Conservation (phyloP, 2,888 invertebrate species). For the Microctonus aethiopoides region DNA sequence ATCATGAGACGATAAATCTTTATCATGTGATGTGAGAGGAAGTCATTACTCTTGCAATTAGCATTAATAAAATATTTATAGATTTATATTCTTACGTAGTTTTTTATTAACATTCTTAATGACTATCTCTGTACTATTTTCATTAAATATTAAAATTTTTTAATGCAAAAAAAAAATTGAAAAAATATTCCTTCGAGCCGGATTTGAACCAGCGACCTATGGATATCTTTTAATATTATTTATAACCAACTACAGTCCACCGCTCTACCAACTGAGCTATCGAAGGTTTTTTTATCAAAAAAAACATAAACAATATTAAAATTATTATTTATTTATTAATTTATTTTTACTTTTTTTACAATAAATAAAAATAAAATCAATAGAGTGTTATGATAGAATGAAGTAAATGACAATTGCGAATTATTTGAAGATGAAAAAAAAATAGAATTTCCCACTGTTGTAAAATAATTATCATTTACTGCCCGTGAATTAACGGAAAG, state of each 20-base stretch:
- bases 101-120: conserved; percentile 18
- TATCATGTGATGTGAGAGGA: not conserved
- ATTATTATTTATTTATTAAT: too few relatives aligned
- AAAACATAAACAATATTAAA: too few relatives aligned
- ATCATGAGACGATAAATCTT: not conserved
- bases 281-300: too few relatives aligned
- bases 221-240: conserved; percentile 48
- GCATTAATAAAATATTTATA: not conserved
- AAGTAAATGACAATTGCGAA: too few relatives aligned
- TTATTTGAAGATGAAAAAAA: not conserved
- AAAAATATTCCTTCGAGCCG: conserved; percentile 64
- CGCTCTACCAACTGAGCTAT: conserved; percentile 68
- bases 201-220: conserved; percentile 67
- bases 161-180: conserved; percentile 45
- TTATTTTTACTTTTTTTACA: too few relatives aligned
- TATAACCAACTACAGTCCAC: conserved; percentile 61
- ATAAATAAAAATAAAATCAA: conserved; percentile 21
- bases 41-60: conserved; percentile 8
- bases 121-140: not conserved
- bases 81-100: not conserved
- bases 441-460: not conserved
- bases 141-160: not conserved
- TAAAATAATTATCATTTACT: conserved; percentile 28
- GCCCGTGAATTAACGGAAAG: not conserved
- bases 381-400: not conserved